Base-by-base conservation (phyloP, 2,888 invertebrate genomes). In the Colostygia pectinataria region DNA sequence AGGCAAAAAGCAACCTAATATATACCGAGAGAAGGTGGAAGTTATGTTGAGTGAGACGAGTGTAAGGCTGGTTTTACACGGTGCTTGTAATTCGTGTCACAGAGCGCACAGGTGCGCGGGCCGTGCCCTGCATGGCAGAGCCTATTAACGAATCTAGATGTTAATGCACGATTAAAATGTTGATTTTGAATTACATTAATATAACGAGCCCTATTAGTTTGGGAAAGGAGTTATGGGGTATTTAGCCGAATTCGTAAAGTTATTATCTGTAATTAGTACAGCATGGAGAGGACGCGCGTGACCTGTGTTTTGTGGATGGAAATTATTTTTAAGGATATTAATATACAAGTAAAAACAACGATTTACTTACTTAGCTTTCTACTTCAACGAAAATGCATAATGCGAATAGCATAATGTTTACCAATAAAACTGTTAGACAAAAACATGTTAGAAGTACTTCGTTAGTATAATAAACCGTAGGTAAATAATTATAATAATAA, bases 91-190 rank as follows among this genome's bases (percentile, higher is more conserved):
- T 82, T 74, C 83, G 25, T 59, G 59, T 61, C 80, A 75, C 80
- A 78, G 77, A 70, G 69, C 61, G 77, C 77, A 77, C 86, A 85
- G 80, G 83, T 87, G 86, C 78, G 79, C 68, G 58, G 55, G 54
- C 57, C 80, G 80, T 6, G 5, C 20, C 4, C 18, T 2, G 82
- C 55, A 44, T 48, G 43, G 37, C 42, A 2, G 38, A 18, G 31
- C 33, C 51, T 39, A 42, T 49, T 45, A 32, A 56, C 53, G 50
- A 51, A 53, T 53, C 56, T 54, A 56, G 48, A 55, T 53, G 52
- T 45, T 54, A 60, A 59, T 55, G 49, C 44, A 33, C 50, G 62
- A 71, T 66, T 71, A 61, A 62, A 66, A 63, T 65, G 59, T 59
- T 59, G 58, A 60, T 68, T 68, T 68, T 62, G 65, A 68, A 57